These are phyloP conservation scores for Furcula furcula DNA, from an alignment of 2,888 invertebrate genomes.

Conservation along the genomic window DNA sequence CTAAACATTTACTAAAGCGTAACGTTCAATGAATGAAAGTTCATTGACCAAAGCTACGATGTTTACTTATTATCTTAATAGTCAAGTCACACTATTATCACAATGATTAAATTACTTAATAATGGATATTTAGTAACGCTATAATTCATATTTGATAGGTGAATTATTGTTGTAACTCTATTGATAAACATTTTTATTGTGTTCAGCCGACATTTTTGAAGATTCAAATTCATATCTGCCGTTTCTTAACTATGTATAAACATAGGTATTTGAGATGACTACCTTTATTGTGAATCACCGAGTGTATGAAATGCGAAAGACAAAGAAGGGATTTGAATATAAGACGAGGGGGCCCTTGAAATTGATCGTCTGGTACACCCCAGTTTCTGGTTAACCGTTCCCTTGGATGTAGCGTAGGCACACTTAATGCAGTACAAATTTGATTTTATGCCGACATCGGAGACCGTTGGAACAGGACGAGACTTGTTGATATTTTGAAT, in stretches of 20 bases:
- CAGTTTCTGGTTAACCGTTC: constrained; percentile 72
- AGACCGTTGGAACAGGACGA: constrained; percentile 15
- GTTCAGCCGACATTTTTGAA: not conserved
- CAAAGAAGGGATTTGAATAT: constrained; percentile 79
- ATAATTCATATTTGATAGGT: constrained; percentile 2
- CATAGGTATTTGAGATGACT: constrained; percentile 28
- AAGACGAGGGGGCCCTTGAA: constrained; percentile 73
- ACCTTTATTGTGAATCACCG: constrained; percentile 63
- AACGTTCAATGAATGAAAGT: constrained; percentile 15
- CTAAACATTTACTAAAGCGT: not conserved
- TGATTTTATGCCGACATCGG: constrained; percentile 54
- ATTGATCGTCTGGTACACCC: constrained; percentile 74
- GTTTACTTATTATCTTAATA: not conserved
- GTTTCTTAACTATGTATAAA: constrained; percentile 25
- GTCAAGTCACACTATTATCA: not conserved
- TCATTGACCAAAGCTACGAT: constrained; percentile 15
- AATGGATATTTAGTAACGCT: constrained; percentile 7
- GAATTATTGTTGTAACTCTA: too few relatives aligned
- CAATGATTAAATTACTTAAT: constrained; percentile 12
- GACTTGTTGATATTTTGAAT: constrained; percentile 26
- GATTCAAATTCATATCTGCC: constrained; percentile 24
- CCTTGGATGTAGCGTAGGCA: constrained; percentile 51
- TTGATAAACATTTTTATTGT: not conserved
- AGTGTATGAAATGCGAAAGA: constrained; percentile 72
- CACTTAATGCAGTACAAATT: constrained; percentile 74